Conservation (phyloP, 2,797 vertebrate species). For the Oreortyx pictus region DNA sequence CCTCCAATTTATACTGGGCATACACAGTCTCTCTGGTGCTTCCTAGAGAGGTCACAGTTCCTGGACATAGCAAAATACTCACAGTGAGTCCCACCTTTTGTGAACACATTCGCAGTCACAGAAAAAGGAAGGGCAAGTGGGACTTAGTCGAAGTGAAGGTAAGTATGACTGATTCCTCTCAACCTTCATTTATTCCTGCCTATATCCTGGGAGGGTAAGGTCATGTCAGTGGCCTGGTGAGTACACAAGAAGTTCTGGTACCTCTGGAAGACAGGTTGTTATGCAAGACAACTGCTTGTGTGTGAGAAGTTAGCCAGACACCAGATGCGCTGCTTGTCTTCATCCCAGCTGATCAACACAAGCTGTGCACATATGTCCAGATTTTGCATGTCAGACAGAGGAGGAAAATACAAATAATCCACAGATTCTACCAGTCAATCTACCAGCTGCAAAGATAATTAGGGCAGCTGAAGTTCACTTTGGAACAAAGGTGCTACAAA, state of each 20-base stretch:
- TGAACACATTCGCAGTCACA: background rate
- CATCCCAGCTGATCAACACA: background rate
- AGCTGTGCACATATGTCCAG: background rate
- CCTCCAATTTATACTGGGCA: background rate
- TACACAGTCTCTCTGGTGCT: background rate
- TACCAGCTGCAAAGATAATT: background rate
- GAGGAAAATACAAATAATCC: background rate
- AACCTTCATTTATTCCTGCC: background rate
- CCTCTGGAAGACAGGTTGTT: background rate
- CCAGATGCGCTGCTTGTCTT: background rate
- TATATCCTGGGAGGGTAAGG: background rate
- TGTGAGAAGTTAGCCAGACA: background rate
- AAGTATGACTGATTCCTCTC: background rate
- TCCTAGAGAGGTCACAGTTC: background rate
- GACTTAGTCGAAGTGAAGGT: background rate
- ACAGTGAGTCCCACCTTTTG: background rate
- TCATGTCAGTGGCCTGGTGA: background rate
- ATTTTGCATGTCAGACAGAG: accelerated
- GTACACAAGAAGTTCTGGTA: background rate
- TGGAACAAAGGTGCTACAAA: slow-evolving; percentile 5
- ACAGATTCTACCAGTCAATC: background rate
- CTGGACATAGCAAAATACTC: background rate
- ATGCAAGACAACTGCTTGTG: accelerated
- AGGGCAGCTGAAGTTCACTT: background rate
- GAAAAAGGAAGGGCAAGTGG: background rate